phyloP scores from a whole-genome alignment of 2,888 invertebrate species.

The Synanthedon vespiformis region DNA sequence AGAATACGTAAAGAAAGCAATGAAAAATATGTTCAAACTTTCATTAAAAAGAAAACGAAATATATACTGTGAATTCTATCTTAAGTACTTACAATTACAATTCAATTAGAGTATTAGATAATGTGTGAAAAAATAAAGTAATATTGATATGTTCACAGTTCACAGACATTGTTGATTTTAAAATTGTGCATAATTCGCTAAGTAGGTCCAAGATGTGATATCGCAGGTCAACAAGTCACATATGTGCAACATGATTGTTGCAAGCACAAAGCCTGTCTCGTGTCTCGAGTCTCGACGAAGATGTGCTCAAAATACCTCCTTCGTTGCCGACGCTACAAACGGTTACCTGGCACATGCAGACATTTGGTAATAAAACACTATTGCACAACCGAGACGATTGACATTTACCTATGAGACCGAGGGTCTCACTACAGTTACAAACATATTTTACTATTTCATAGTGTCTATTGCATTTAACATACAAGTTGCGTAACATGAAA shows the following conservation, averaged over 20 bases:
- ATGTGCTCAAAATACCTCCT: constrained; percentile 33
- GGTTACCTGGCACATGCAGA: constrained; percentile 21
- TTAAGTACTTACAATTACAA: too few species aligned
- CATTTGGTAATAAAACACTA: constrained; percentile 51
- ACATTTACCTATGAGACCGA: constrained; percentile 47
- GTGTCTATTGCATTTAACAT: constrained; percentile 16
- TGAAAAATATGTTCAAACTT: too few species aligned
- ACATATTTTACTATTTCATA: constrained; percentile 19
- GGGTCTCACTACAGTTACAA: constrained; percentile 18
- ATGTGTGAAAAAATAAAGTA: too few species aligned
- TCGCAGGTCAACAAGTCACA: constrained; percentile 3
- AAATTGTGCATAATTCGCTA: too few species aligned
- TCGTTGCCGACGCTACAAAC: constrained; percentile 28
- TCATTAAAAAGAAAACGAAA: too few species aligned
- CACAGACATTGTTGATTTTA: too few species aligned
- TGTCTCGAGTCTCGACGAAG: constrained; percentile 23
- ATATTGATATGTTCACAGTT: too few species aligned
- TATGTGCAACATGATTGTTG: too few species aligned
- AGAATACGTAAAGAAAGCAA: too few species aligned
- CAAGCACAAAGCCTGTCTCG: constrained; percentile 11
- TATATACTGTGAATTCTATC: too few species aligned
- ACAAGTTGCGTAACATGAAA: constrained; percentile 15
- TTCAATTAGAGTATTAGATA: too few species aligned
- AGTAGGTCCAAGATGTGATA: neutral
- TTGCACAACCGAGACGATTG: constrained; percentile 52